Conservation (phyloP, 37 sponge, comb jelly and placozoan species). For the Aplysina aerophoba region DNA sequence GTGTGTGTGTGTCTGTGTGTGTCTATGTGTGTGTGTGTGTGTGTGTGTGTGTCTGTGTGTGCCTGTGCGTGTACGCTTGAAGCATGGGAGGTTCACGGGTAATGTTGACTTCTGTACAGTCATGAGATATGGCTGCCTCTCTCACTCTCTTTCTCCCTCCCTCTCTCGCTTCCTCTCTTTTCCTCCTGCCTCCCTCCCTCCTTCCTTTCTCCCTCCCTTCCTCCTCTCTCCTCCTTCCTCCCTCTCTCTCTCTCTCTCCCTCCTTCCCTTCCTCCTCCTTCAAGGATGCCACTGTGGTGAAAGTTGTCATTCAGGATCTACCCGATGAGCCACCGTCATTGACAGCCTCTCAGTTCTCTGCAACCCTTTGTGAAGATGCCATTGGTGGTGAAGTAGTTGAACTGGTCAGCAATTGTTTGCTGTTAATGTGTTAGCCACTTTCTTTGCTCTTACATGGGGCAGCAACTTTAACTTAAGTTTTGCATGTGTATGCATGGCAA, state of each 20-base stretch:
- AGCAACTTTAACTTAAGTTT: too few relatives aligned
- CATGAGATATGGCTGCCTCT: too few relatives aligned
- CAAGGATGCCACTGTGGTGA: slow-evolving; percentile 26
- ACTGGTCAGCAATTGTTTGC: background rate
- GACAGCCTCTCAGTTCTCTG: background rate
- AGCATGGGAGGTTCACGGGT: too few relatives aligned
- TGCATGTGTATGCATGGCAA: too few relatives aligned
- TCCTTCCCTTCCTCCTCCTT: background rate
- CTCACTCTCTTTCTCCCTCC: too few relatives aligned
- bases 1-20: background rate
- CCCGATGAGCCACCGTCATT: background rate
- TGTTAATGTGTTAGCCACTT: too few relatives aligned
- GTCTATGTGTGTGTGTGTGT: slow-evolving; percentile 6
- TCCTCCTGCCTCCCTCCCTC: too few relatives aligned
- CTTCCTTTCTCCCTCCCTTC: too few relatives aligned
- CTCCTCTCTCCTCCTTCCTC: background rate
- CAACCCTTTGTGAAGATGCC: background rate
- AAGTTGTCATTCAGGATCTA: slow-evolving; percentile 4
- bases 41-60: slow-evolving; percentile 13
- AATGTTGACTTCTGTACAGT: too few relatives aligned
- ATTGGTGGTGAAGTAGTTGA: background rate
- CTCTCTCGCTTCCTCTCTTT: too few relatives aligned
- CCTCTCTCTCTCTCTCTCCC: background rate
- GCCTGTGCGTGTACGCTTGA: too few relatives aligned
- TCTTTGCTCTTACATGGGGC: too few relatives aligned